Evolutionary conservation across 2,113 vertebrate species (phyloP).

Genomic region (Isurus oxyrinchus): DNA sequence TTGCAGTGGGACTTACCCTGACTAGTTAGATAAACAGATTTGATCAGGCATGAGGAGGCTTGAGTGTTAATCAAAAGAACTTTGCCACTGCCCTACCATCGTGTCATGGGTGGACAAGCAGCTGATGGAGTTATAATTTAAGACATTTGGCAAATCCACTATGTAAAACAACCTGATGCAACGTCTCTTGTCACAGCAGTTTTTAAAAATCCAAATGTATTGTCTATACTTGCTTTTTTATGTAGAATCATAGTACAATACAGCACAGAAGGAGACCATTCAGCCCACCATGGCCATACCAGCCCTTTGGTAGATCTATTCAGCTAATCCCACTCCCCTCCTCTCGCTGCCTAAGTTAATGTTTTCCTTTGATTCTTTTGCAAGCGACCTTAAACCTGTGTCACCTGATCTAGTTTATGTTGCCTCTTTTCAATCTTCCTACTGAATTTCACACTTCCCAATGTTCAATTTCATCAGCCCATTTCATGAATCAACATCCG

Average conservation of each 20-base stretch:
- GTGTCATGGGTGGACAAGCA: not conserved
- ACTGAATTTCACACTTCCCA: too few relatives aligned
- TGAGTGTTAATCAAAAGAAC: not conserved
- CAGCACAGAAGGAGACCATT: not conserved
- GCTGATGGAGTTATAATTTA: too few relatives aligned
- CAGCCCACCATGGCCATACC: not conserved
- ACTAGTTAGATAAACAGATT: not conserved
- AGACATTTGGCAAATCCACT: not conserved
- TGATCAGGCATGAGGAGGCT: not conserved
- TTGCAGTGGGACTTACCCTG: not conserved
- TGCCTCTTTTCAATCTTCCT: too few relatives aligned
- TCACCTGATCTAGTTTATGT: too few relatives aligned
- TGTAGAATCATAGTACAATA: not conserved
- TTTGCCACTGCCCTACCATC: rapidly evolving
- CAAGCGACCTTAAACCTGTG: too few relatives aligned
- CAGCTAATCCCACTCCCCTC: not conserved
- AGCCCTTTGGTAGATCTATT: not conserved
- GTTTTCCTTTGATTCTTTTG: too few relatives aligned
- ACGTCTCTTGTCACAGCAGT: not conserved
- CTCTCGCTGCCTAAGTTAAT: too few relatives aligned
- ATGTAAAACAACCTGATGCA: not conserved
- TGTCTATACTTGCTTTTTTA: not conserved
- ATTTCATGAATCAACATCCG: too few relatives aligned
- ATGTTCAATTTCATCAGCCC: too few relatives aligned
- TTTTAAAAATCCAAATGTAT: not conserved